These are phyloP conservation scores for Oncorhynchus masou DNA, from an alignment of 2,113 vertebrate species.

Conservation along the genomic window DNA sequence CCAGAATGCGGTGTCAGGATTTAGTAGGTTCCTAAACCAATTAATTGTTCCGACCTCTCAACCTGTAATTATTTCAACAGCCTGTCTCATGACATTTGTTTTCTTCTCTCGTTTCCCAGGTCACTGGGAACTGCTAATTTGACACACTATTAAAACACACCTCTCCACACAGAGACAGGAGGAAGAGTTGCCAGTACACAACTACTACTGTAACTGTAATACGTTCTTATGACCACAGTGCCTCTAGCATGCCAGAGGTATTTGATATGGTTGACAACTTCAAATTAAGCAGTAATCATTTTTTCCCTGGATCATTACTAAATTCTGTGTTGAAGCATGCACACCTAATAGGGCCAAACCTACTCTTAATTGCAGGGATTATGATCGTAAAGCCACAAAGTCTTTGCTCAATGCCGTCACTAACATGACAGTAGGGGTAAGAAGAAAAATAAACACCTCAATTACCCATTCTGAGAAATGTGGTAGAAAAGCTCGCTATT, in stretches of 20 bases:
- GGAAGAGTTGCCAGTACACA: too few relatives aligned
- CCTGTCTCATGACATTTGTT: too few relatives aligned
- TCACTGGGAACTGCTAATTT: too few relatives aligned
- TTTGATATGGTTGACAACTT: slow-evolving; percentile 62
- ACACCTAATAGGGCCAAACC: slow-evolving; percentile 62
- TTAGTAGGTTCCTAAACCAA: too few relatives aligned
- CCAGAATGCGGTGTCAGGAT: too few relatives aligned
- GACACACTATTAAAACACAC: too few relatives aligned
- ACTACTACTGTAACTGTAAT: too few relatives aligned
- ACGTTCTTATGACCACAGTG: background rate
- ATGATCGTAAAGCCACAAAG: slow-evolving; percentile 41
- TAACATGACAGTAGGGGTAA: slow-evolving; percentile 31
- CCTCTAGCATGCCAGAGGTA: slow-evolving; percentile 48
- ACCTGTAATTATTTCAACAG: too few relatives aligned
- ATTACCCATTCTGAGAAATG: slow-evolving; percentile 37
- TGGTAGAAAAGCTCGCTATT: too few relatives aligned
- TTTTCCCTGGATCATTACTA: slow-evolving; percentile 62
- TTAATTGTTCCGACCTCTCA: too few relatives aligned
- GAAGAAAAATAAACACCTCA: slow-evolving; percentile 44
- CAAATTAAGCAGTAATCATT: slow-evolving; percentile 69
- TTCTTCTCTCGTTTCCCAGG: too few relatives aligned
- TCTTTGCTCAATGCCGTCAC: slow-evolving; percentile 46
- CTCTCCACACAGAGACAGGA: too few relatives aligned
- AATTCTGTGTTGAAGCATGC: slow-evolving; percentile 43
- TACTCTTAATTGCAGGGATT: slow-evolving; percentile 67